These are phyloP conservation scores for Micropterix aruncella DNA, from an alignment of 2,888 invertebrate species.

Conservation along the genomic window DNA sequence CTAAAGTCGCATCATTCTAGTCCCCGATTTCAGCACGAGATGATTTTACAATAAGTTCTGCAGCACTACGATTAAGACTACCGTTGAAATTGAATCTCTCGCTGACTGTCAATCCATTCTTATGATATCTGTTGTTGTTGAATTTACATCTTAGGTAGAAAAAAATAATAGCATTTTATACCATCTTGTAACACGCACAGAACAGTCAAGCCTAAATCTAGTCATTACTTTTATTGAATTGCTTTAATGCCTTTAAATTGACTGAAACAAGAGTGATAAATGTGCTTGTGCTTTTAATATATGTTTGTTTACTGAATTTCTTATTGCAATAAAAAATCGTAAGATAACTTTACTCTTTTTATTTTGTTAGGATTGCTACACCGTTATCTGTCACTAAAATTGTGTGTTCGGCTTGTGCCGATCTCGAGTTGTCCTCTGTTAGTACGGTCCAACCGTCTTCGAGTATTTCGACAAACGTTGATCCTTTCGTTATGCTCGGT, in stretches of 20 bases:
- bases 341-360: slow-evolving; percentile 7
- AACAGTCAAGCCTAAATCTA: too few relatives aligned
- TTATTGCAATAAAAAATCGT: slow-evolving; percentile 12
- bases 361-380: slow-evolving; percentile 60
- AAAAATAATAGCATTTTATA: too few relatives aligned
- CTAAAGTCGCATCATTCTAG: too few relatives aligned
- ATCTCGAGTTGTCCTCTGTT: slow-evolving; percentile 64
- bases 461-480: slow-evolving; percentile 47
- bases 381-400: slow-evolving; percentile 69
- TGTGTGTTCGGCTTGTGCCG: slow-evolving; percentile 89
- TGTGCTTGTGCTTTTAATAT: slow-evolving; percentile 41
- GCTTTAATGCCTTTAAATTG: slow-evolving; percentile 20
- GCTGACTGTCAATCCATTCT: too few relatives aligned
- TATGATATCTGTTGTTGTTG: too few relatives aligned
- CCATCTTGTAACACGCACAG: too few relatives aligned
- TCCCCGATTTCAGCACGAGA: too few relatives aligned
- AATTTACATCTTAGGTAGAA: too few relatives aligned
- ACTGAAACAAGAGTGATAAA: slow-evolving; percentile 37
- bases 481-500: slow-evolving; percentile 71
- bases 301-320: slow-evolving; percentile 19
- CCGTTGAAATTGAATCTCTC: too few relatives aligned
- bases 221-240: too few relatives aligned
- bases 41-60: too few relatives aligned
- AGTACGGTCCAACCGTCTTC: slow-evolving; percentile 91
- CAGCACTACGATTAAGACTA: too few relatives aligned